Evolutionary conservation across 1,140 invertebrate genomes (phyloP).

Genomic region (Colletes gigas): DNA sequence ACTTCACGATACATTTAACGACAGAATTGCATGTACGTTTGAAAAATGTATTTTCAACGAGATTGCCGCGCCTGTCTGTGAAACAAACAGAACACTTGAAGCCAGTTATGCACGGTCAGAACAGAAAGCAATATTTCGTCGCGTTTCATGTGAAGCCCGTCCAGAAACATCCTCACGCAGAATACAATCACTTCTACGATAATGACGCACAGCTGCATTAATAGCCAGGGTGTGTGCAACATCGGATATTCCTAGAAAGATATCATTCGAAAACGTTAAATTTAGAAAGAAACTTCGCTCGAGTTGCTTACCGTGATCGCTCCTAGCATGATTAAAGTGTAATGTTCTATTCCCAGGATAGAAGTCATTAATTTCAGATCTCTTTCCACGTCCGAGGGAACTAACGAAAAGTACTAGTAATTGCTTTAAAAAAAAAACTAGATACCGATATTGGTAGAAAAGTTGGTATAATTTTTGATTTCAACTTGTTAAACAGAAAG

Average conservation of each 20-base stretch:
- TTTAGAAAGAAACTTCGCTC: background rate
- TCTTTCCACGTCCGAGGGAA: constrained; percentile 71
- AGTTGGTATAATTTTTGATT: background rate
- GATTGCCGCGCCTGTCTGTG: constrained; percentile 63
- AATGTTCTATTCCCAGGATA: constrained; percentile 78
- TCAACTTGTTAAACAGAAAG: too few species aligned
- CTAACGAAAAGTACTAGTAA: constrained; percentile 49
- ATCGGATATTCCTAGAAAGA: constrained; percentile 75
- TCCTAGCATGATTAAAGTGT: constrained; percentile 76
- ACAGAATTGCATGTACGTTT: background rate
- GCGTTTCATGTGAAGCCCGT: constrained; percentile 74
- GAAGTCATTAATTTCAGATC: constrained; percentile 78
- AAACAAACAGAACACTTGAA: constrained; percentile 79
- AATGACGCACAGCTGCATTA: constrained; percentile 78
- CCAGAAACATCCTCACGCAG: constrained; percentile 72
- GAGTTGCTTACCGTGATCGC: constrained; percentile 72
- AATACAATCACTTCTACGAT: constrained; percentile 77
- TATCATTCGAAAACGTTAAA: constrained; percentile 1
- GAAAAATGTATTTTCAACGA: constrained; percentile 6
- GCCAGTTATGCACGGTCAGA: constrained; percentile 75
- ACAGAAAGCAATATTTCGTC: constrained; percentile 74
- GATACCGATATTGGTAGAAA: too few species aligned
- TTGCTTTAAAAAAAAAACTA: constrained; percentile 12
- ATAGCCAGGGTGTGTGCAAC: constrained; percentile 77
- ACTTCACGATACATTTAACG: constrained; percentile 12